phyloP scores from a whole-genome alignment of 2,113 vertebrate genomes.

The Motacilla tschutschensis region DNA sequence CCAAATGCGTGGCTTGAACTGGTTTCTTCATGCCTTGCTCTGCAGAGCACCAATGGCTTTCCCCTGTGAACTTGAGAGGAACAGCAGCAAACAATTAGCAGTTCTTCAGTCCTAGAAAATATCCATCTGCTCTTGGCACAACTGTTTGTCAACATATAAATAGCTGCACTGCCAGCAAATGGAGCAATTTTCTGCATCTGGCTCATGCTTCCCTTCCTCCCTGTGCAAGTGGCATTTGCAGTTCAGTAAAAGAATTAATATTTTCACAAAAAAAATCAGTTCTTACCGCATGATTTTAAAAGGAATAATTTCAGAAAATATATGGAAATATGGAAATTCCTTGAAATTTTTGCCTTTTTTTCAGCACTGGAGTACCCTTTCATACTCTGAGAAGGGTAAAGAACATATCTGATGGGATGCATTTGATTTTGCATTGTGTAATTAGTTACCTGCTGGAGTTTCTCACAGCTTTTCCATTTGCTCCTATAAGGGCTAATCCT shows the following conservation, averaged over 20 bases:
- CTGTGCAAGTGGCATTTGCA: conserved; percentile 4
- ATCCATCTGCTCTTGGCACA: conserved; percentile 50
- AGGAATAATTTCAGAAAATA: not conserved
- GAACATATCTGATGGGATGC: not conserved
- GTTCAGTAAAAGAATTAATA: not conserved
- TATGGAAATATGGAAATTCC: not conserved
- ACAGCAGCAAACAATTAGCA: conserved; percentile 45
- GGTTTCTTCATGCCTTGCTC: conserved; percentile 24
- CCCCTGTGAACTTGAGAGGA: conserved; percentile 27
- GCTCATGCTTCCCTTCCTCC: not conserved
- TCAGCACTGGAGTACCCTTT: not conserved
- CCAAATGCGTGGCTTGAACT: conserved; percentile 3
- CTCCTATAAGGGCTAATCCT: conserved; percentile 2
- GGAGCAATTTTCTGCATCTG: conserved; percentile 47
- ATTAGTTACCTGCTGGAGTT: conserved; percentile 58
- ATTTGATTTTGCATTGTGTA: conserved; percentile 39
- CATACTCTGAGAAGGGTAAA: not conserved
- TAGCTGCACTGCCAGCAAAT: conserved; percentile 19
- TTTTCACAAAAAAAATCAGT: not conserved
- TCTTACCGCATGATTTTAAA: not conserved
- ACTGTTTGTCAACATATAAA: conserved; percentile 56
- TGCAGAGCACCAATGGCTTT: conserved; percentile 40
- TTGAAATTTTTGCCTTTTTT: not conserved
- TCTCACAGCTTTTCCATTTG: conserved; percentile 53
- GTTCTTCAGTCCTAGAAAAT: conserved; percentile 41